phyloP scores from a whole-genome alignment of 2,888 invertebrate species.

The Melanophora roralis region DNA sequence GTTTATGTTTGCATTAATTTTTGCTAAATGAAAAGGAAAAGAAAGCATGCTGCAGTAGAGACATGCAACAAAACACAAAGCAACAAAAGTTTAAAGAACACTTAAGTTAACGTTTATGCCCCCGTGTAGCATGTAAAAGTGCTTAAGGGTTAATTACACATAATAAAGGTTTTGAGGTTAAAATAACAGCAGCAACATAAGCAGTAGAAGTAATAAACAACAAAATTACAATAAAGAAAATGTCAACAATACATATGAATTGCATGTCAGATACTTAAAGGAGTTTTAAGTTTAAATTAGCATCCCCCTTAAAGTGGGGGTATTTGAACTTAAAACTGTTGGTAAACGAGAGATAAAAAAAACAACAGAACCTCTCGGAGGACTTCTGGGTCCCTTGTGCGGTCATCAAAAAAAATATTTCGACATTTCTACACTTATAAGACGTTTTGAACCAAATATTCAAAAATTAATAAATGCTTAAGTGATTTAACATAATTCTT shows the following conservation, averaged over 20 bases:
- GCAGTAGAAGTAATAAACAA: constrained; percentile 10
- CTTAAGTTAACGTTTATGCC: constrained; percentile 34
- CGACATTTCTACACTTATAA: too few relatives aligned
- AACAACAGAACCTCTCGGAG: too few relatives aligned
- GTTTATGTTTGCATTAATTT: constrained; percentile 11
- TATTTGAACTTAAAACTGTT: too few relatives aligned
- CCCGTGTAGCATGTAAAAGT: constrained; percentile 46
- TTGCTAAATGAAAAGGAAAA: neutral
- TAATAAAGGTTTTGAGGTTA: constrained; percentile 60
- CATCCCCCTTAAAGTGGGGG: too few relatives aligned
- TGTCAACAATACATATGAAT: neutral
- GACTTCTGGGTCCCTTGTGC: too few relatives aligned
- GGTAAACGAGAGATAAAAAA: too few relatives aligned
- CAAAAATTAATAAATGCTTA: too few relatives aligned
- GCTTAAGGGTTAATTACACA: constrained; percentile 61
- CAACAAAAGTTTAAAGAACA: constrained; percentile 16
- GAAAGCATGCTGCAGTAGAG: neutral
- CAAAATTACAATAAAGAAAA: neutral
- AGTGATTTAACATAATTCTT: too few relatives aligned
- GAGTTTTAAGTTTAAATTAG: neutral
- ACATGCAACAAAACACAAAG: constrained; percentile 22
- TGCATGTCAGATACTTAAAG: neutral
- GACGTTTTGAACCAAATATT: too few relatives aligned
- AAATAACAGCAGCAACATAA: constrained; percentile 37
- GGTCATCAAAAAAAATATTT: too few relatives aligned